Evolutionary conservation across 2,113 vertebrate species (phyloP), one percentile per base, ranked within the genome.

Genomic region (Dunckerocampus dactyliophorus): DNA sequence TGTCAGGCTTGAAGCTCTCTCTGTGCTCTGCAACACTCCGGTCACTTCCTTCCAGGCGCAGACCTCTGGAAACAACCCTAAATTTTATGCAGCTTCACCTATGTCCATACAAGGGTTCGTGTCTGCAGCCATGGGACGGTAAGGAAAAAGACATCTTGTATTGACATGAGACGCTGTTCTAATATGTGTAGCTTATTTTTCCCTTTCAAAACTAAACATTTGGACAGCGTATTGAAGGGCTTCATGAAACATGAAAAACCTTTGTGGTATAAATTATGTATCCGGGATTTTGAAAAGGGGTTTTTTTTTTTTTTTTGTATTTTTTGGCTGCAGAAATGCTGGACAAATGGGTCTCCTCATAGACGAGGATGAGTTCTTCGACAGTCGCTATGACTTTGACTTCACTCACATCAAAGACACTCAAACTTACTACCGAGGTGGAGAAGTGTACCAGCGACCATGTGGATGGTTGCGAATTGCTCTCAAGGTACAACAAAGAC

Each of bases 351-450:
- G 60, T 37, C 34, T 62, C 4, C 16, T 37, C 19, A 37, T 49
- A 8, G 42, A 63, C 9, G 50, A 46, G 50, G 17, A 63, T 4
- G 45, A 65, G 17, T 65, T 57, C 31, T 65, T 65, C 9, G 63
- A 65, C 21, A 16, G 28, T 0, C 1, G 0, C 14, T 65, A 6
- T 16, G 53, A 65, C 31, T 65, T 22, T n/a, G 53, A 65, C 13
- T 65, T 65, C 31, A 65, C 45, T 20, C 0, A 21, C 13, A 1
- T 57, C n/a, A 49, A 21, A 19, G 63, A 65, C 53, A 49, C 14
- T 0, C 1, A 21, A 9, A 65, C 31, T 3, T 65, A n/a, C 12
- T 57, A 47, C 51, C 34, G 63, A 42, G 63, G 63, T 3, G 46
- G 20, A 4, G 63, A 65, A 37, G 19, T 57, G 14, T 65, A 65